These are phyloP conservation scores for Napeogenes inachia DNA, from an alignment of 2,888 invertebrate species.

Conservation along the genomic window DNA sequence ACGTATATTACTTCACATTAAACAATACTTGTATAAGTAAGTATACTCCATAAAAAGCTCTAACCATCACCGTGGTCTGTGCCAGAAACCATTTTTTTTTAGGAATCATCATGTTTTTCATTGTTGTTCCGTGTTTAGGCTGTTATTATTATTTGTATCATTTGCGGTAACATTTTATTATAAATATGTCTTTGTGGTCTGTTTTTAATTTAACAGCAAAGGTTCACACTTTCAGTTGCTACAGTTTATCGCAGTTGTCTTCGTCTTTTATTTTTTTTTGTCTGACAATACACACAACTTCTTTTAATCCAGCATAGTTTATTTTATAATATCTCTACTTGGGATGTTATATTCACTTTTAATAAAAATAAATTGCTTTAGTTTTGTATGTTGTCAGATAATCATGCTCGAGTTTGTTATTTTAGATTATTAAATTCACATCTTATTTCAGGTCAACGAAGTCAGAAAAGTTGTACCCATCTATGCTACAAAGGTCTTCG, in stretches of 20 bases:
- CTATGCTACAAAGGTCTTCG: constrained; percentile 89
- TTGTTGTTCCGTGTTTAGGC: background rate
- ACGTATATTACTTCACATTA: background rate
- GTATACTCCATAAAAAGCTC: too few species aligned
- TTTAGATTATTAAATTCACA: background rate
- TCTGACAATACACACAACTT: background rate
- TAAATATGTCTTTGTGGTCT: background rate
- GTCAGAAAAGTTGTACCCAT: constrained; percentile 95
- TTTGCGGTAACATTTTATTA: background rate
- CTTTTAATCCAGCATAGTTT: background rate
- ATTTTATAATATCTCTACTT: background rate
- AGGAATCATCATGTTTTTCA: background rate
- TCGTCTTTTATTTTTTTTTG: background rate
- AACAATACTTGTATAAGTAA: too few species aligned
- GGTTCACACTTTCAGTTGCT: constrained; percentile 1
- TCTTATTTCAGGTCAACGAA: constrained; percentile 88
- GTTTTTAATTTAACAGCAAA: background rate
- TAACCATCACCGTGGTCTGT: too few species aligned
- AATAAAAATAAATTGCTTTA: background rate
- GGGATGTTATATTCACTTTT: too few species aligned
- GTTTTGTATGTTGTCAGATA: background rate
- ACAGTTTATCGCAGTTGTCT: background rate
- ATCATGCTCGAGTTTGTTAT: background rate
- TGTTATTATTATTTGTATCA: constrained; percentile 5
- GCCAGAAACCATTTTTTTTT: too few species aligned